Base-by-base conservation (phyloP, 2,888 invertebrate genomes). In the Drosophila melanosoma region DNA sequence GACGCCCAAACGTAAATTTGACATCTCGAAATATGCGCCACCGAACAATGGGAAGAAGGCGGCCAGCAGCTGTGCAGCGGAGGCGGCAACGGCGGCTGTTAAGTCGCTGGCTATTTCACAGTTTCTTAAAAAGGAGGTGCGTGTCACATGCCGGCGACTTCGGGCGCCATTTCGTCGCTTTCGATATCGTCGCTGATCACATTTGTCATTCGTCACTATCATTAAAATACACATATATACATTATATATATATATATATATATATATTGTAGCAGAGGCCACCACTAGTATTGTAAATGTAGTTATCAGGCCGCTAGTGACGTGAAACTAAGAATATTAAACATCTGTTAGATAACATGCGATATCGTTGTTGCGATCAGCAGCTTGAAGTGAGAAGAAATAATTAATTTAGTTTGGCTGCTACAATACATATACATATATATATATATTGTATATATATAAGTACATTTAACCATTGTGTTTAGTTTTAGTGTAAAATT, bases 101-200 rank as follows among this genome's bases (percentile, higher is more conserved):
- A 91, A 92, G 54, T 91, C 93, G 0, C 57, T 91, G 66, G 91
- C 91, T 62, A 92, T 92, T 69, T 91, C 89, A 56, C 92, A 90
- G 73, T 92, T 92, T 73, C 81, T 92, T 10, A 92, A 92, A 69
- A 92, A 92, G 76, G 93, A 92, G 83, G 92, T 92, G 45, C 91
- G 92, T 75, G 92, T 92, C 38, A 89, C 87, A 66, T 92, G 92
- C 45, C 90, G 93, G 32, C 86, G 92, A 33, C 78, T 93, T 45
- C 81, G 92, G 15, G 90, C 92, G 54, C 92, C 92, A 15, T 92
- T 92, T 73, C 85, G 93, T 52, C 91, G 92, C 60, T 92, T 92
- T 83, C 93, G 92, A 48, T 92, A 92, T 78, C 91, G 92, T 58
- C 92, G 92, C 82, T 92, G 90, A 91, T 88, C 76, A 73, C 64